Evolutionary conservation across 1,140 invertebrate species (phyloP).

Genomic region (Dolichoris vasculosae): DNA sequence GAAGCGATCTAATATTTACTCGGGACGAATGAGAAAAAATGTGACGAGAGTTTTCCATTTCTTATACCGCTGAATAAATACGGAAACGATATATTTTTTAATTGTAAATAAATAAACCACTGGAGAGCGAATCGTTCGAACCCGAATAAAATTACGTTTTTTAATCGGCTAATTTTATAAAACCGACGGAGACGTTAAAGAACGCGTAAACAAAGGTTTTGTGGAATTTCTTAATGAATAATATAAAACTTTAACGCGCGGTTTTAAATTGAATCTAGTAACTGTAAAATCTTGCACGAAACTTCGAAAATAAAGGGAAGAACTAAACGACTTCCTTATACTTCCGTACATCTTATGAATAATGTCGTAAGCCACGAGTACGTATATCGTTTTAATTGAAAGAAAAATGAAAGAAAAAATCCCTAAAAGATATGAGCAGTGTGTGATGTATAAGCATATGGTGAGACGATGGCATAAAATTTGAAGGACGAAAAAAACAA

Average conservation of each 20-base stretch:
- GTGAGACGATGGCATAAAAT: background rate
- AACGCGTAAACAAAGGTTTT: background rate
- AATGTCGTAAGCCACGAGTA: background rate
- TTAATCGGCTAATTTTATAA: conserved; percentile 2
- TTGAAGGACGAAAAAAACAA: background rate
- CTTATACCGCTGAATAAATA: background rate
- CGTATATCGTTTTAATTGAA: background rate
- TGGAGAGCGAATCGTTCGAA: background rate
- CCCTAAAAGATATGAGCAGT: background rate
- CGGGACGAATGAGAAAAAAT: background rate
- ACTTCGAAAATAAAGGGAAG: background rate
- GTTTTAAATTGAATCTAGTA: background rate
- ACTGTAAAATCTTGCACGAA: background rate
- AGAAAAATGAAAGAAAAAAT: too few relatives aligned
- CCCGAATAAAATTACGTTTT: background rate
- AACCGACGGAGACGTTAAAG: background rate
- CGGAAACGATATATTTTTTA: background rate
- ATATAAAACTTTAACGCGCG: background rate
- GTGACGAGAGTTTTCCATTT: background rate
- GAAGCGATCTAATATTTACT: conserved; percentile 19
- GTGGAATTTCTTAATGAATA: conserved; percentile 7
- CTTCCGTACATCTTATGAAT: background rate
- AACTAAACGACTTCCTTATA: background rate
- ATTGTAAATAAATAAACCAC: background rate
- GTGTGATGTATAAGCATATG: background rate